Base-by-base conservation (phyloP, 2,113 vertebrate genomes). In the Ophiodon elongatus region DNA sequence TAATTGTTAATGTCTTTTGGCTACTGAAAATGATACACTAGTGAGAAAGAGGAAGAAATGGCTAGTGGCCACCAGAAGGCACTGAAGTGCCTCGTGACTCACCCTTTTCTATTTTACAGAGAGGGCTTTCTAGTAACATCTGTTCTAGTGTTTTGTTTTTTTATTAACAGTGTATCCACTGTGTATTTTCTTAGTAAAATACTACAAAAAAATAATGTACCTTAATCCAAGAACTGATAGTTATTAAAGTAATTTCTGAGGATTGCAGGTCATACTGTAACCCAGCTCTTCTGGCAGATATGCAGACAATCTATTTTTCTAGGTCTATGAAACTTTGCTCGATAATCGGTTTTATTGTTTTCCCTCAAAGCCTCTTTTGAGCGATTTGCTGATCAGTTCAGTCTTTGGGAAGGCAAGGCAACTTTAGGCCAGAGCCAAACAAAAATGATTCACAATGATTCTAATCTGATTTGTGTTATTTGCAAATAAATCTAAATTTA, bases 31-130 rank as follows among this genome's bases (percentile, higher is more conserved):
- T 41, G 57, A 52, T 45, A 60, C 11, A 76, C 29, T 50, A 71
- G 56, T 60, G 45, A 63, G 39, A 82, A 66, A 59, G 15, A 76
- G 63, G 47, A 60, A 29, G 45, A 70, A 59, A n/a, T 73, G 45
- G 43, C 39, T 17, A 69, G 27, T 63, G 88, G 81, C 92, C 94
- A 94, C 92, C 89, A 92, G 93, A 92, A 89, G 92, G 90, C 93
- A 89, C 85, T 92, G 88, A 91, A 92, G 88, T 67, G 62, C 91
- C 82, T 91, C 39, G 5, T 67, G 79, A 69, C 23, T 41, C 29
- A 31, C 1, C 3, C 3, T 60, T 75, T 41, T 33, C 45, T 65
- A n/a, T 64, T 35, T 70, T 33, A 39, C 21, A 64, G 21, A 76
- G 0, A 75, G 19, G 8, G 27, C 1, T 50, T n/a, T 69, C 15